phyloP scores from a whole-genome alignment of 92 coral and sea anemone species.

The Palythoa grandiflora region DNA sequence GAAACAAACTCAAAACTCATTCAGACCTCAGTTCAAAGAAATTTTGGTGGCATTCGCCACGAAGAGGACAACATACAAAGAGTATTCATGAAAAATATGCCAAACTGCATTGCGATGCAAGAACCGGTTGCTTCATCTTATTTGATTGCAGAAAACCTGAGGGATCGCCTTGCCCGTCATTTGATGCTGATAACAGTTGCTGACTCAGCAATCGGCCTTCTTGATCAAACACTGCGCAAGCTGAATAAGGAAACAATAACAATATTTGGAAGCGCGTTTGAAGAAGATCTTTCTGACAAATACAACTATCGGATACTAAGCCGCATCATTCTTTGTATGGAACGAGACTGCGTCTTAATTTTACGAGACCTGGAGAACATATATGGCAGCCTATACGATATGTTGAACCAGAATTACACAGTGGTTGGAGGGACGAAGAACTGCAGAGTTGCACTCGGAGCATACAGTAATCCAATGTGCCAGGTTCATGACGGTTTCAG shows the following conservation, averaged over 20 bases:
- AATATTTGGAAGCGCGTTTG: conserved; percentile 94
- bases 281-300: conserved; percentile 97
- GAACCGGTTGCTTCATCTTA: conserved; percentile 68
- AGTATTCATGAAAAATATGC: conserved; percentile 74
- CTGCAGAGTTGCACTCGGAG: conserved; percentile 97
- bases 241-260: conserved; percentile 93
- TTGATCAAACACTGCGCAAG: conserved; percentile 77
- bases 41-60: conserved; percentile 89
- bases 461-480: conserved; percentile 98
- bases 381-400: conserved; percentile 98
- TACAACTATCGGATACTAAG: conserved; percentile 93
- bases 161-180: conserved; percentile 88
- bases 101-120: conserved; percentile 42
- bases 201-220: conserved; percentile 95
- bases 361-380: conserved; percentile 92
- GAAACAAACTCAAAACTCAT: conserved; percentile 61
- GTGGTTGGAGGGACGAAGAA: conserved; percentile 96
- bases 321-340: conserved; percentile 98
- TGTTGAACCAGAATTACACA: conserved; percentile 96
- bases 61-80: conserved; percentile 76
- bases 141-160: conserved; percentile 84
- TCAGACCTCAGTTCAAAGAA: conserved; percentile 87
- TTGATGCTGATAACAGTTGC: conserved; percentile 96
- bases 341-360: conserved; percentile 89
- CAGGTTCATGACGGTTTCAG: conserved; percentile 98